Conservation (phyloP, 1,140 invertebrate species). For the Listronotus bonariensis region DNA sequence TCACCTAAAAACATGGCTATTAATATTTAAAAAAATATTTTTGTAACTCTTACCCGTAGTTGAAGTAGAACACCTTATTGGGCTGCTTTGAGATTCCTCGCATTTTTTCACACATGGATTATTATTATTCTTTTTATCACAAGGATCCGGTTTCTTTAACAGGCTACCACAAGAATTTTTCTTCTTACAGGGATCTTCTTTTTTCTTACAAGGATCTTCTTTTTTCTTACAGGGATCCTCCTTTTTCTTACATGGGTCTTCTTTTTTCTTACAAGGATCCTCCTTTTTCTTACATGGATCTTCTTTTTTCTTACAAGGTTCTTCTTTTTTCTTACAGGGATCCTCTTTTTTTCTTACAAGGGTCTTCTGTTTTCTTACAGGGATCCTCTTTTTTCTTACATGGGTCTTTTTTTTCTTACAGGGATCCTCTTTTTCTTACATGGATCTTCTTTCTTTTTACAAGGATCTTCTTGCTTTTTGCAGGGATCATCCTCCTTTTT, state of each 20-base stretch:
- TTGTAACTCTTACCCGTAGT: too few relatives aligned
- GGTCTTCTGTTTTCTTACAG: neutral
- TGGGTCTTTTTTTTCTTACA: slow-evolving; percentile 17
- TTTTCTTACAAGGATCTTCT: slow-evolving; percentile 5
- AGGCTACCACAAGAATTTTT: neutral
- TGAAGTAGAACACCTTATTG: too few relatives aligned
- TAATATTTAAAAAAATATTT: too few relatives aligned
- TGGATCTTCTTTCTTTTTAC: slow-evolving; percentile 27
- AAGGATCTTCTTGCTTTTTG: neutral
- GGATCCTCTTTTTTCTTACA: slow-evolving; percentile 16
- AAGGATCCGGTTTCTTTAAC: slow-evolving; percentile 5
- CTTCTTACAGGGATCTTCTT: slow-evolving; percentile 35
- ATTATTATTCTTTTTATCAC: slow-evolving; percentile 21
- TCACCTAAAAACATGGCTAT: neutral
- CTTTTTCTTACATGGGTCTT: slow-evolving; percentile 22
- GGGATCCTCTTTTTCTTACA: neutral
- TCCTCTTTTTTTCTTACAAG: neutral
- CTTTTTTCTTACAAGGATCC: slow-evolving; percentile 3
- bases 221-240: slow-evolving; percentile 3
- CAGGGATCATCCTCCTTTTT: neutral
- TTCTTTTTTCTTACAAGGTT: neutral
- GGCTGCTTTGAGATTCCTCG: too few relatives aligned
- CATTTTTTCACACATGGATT: slow-evolving; percentile 21
- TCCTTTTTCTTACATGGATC: slow-evolving; percentile 1
- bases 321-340: neutral